Conservation (phyloP, 2,888 invertebrate species). For the Scotopteryx bipunctaria region DNA sequence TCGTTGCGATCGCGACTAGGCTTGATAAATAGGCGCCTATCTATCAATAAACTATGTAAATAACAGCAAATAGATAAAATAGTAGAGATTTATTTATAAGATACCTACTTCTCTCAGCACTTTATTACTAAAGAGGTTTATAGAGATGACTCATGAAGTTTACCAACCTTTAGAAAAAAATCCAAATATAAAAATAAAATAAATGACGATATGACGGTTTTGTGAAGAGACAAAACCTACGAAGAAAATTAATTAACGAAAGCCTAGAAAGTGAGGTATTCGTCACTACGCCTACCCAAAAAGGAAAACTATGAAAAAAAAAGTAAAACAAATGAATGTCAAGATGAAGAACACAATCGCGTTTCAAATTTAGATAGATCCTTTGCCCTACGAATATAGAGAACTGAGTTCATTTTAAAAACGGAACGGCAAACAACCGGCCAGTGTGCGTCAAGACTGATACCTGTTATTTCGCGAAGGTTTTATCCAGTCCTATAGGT, state of each 20-base stretch:
- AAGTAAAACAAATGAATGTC: no score
- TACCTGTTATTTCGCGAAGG: constrained; percentile 33
- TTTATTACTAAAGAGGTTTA: neutral
- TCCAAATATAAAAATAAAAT: no score
- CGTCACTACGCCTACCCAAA: no score
- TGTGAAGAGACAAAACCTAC: no score
- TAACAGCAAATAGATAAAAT: constrained; percentile 4
- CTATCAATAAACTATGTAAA: constrained; percentile 26
- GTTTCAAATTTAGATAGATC: constrained; percentile 13
- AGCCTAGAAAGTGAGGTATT: no score
- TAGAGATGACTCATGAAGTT: neutral
- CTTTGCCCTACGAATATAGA: no score
- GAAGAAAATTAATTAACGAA: no score
- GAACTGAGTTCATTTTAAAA: no score
- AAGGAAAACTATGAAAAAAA: no score
- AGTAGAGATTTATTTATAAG: neutral
- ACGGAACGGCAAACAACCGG: no score
- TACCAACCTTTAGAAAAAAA: no score
- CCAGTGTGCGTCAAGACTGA: constrained; percentile 27
- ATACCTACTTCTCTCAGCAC: neutral
- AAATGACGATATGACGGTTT: no score
- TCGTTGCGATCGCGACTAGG: constrained; percentile 51
- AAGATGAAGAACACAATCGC: constrained; percentile 2
- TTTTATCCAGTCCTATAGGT: constrained; percentile 28
- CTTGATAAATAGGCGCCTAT: constrained; percentile 46